Percentiles rank a stretch among this genome's conserved stretches.
Conservation (phyloP, 2,113 vertebrate species). For the Helogale parvula region DNA sequence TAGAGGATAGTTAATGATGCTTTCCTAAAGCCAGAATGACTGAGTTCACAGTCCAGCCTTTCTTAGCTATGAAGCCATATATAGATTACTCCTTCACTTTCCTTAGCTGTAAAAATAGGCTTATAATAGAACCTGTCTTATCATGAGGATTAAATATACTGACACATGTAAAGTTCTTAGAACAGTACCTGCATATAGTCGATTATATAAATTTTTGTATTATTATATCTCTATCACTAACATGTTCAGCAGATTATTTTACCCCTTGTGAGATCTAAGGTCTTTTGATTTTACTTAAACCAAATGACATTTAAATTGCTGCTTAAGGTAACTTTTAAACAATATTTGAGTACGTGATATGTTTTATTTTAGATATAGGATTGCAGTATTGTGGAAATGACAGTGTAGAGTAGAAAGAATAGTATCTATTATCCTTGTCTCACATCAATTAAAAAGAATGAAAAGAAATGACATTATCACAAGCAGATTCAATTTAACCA, state of each 20-base stretch:
- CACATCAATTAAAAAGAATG: neutral
- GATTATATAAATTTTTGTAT: neutral
- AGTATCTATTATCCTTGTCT: neutral
- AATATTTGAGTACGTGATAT: neutral
- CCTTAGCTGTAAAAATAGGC: neutral
- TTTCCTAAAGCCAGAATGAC: neutral
- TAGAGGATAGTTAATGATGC: neutral
- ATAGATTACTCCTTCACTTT: neutral
- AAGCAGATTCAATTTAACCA: neutral
- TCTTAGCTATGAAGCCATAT: neutral
- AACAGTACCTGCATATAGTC: neutral
- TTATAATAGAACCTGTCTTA: neutral
- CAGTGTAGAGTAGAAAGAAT: neutral
- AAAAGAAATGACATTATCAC: neutral
- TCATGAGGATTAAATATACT: neutral
- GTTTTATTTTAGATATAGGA: neutral
- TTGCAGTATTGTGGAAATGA: neutral
- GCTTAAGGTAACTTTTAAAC: neutral
- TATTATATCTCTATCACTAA: neutral
- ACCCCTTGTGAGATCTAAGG: neutral
- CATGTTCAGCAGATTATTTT: neutral
- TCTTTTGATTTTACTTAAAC: neutral
- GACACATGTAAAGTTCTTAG: neutral
- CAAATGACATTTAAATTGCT: neutral
- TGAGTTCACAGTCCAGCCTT: neutral